Conservation (phyloP, 2,797 vertebrate species). For the Philypnodon macrostomus region DNA sequence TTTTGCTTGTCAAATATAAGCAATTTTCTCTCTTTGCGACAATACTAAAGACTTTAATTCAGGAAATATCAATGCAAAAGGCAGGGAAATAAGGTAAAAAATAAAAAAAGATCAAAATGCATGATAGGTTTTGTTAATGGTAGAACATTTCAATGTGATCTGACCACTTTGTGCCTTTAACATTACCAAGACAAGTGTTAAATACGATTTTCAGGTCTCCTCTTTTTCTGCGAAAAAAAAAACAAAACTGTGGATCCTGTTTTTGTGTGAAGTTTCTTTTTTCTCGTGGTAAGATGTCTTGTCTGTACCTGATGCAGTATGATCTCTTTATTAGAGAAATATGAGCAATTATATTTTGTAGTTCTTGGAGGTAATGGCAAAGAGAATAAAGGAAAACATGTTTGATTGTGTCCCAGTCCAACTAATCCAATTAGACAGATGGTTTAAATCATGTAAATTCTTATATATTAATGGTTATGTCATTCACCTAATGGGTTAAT, state of each 20-base stretch:
- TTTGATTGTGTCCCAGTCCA: slow-evolving; percentile 46
- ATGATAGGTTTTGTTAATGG: slow-evolving; percentile 64
- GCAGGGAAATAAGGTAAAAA: slow-evolving; percentile 53
- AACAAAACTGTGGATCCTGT: slow-evolving; percentile 69
- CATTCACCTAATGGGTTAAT: slow-evolving; percentile 58
- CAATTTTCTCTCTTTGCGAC: slow-evolving; percentile 47
- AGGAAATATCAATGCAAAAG: slow-evolving; percentile 67
- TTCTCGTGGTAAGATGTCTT: slow-evolving; percentile 62
- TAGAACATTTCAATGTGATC: slow-evolving; percentile 71
- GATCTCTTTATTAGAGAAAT: slow-evolving; percentile 55
- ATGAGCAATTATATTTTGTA: slow-evolving; percentile 35
- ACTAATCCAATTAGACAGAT: slow-evolving; percentile 42
- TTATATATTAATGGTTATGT: slow-evolving; percentile 60
- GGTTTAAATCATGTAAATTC: slow-evolving; percentile 49
- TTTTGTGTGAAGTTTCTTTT: slow-evolving; percentile 73
- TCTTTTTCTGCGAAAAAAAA: slow-evolving; percentile 75
- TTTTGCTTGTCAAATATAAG: slow-evolving; percentile 45
- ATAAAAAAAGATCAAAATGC: slow-evolving; percentile 47
- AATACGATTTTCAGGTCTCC: slow-evolving; percentile 79
- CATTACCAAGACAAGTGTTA: slow-evolving; percentile 81
- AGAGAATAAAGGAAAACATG: slow-evolving; percentile 31
- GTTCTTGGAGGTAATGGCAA: slow-evolving; percentile 34
- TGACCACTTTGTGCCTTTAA: slow-evolving; percentile 94
- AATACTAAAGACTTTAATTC: slow-evolving; percentile 64
- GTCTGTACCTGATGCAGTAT: slow-evolving; percentile 54